A percentile compares a stretch with the other conserved stretches of the same genome.
phyloP scores from a whole-genome alignment of 2,113 vertebrate species.

The Sapajus apella region DNA sequence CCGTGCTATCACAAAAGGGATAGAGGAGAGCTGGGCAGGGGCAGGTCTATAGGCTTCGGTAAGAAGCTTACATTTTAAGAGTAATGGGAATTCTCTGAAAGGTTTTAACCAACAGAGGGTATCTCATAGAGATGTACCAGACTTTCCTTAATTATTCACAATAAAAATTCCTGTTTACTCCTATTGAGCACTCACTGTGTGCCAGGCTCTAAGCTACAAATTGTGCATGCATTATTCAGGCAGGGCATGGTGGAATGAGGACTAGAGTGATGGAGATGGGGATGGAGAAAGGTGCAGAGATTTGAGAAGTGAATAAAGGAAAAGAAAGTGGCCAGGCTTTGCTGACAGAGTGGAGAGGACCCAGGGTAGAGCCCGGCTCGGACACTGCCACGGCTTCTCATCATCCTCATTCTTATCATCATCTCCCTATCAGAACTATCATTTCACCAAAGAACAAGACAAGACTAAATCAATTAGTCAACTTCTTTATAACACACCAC shows the following conservation, averaged over 20 bases:
- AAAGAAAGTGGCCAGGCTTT: background rate
- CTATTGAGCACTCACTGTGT: accelerated
- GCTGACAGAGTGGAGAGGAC: background rate
- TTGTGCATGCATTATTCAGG: background rate
- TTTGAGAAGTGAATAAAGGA: accelerated
- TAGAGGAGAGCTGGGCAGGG: background rate
- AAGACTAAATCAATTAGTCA: background rate
- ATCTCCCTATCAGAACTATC: background rate
- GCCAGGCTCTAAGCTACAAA: background rate
- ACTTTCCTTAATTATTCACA: background rate
- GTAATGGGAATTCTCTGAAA: background rate
- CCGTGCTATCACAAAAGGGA: background rate
- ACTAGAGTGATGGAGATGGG: too few species aligned
- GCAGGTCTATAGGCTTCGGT: background rate
- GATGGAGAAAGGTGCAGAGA: background rate
- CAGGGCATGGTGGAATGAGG: accelerated
- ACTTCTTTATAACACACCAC: background rate
- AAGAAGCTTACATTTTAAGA: background rate
- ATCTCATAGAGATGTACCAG: background rate
- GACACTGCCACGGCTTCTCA: background rate
- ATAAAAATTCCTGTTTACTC: background rate
- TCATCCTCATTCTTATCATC: background rate
- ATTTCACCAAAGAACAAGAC: background rate
- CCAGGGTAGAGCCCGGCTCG: background rate
- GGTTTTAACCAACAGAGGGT: background rate